Evolutionary conservation across 2,888 invertebrate species (phyloP), one percentile per base, ranked within the genome.

Genomic region (Hypolimnas misippus): DNA sequence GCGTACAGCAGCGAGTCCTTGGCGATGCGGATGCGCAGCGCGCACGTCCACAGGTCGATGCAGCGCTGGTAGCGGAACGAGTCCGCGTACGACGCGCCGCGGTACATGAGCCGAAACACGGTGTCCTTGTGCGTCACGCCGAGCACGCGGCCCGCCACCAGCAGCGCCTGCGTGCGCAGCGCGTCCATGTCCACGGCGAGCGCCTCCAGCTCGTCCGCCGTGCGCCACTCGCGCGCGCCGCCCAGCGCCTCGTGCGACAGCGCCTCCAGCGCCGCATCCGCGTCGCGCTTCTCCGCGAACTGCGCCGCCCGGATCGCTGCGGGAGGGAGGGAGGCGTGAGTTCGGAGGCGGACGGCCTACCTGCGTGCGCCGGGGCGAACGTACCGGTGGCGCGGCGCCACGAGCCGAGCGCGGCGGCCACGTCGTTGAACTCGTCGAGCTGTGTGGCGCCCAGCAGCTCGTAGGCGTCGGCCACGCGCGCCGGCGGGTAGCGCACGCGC

Each of bases 81-180:
- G 79, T 96, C 96, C 4, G 95, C 95, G 83, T 95, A 95, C 0
- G 95, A 93, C 1, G 96, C 96, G 57, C 96, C 96, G 67, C 95
- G 89, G 83, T 94, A 95, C 93, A 95, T 95, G 66, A 96, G 87
- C 51, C 95, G 93, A 86, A 96, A 97, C 63, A 97, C 94, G 62
- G 97, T 96, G 84, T 98, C 98, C 83, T 97, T 96, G 88, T 98
- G 98, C 71, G 94, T 90, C 0, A 95, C 93, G 0, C 98, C 98
- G 21, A 98, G 93, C 76, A 98, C 96, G 75, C 98, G 93, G 87
- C 97, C 97, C 70, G 96, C 96, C 71, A 98, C 97, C 35, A 98
- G 90, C 72, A 98, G 91, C 78, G 97, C 96, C 88, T 98, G 97
- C 83, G 96, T 95, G 74, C 97, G 93, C 93, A 98, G 95, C 42